Evolutionary conservation across 2,888 invertebrate genomes (phyloP).

Genomic region (Drosophila anceps): DNA sequence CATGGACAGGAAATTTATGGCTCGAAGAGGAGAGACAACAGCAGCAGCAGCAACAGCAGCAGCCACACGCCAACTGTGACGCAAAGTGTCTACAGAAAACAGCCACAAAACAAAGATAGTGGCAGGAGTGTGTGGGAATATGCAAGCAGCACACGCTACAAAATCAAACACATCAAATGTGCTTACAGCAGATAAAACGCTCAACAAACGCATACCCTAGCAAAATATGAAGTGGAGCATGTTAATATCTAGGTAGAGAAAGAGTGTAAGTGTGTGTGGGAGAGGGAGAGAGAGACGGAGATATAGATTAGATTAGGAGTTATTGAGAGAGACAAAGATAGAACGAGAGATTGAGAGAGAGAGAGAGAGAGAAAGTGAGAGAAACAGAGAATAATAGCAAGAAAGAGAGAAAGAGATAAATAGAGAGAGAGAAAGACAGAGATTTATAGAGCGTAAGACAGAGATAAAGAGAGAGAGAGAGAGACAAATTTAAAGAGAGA

Average conservation of each 20-base stretch:
- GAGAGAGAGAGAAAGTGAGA: neutral
- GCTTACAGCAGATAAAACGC: neutral
- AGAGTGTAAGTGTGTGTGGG: no score
- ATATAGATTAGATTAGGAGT: no score
- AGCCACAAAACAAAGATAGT: constrained; percentile 23
- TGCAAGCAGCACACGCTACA: constrained; percentile 13
- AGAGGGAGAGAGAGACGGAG: neutral
- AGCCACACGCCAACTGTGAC: constrained; percentile 49
- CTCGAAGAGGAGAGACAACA: constrained; percentile 54
- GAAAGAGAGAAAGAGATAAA: no score
- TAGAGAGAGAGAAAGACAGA: no score
- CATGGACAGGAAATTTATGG: constrained; percentile 75
- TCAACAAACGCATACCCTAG: neutral
- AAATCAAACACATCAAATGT: constrained; percentile 29
- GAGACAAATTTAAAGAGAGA: no score
- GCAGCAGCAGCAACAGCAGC: constrained; percentile 11
- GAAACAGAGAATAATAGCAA: neutral
- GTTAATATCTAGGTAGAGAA: neutral
- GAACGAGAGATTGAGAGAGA: neutral
- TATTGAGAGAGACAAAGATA: neutral
- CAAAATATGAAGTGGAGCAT: neutral
- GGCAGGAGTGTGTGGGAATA: constrained; percentile 30
- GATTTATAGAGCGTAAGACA: no score
- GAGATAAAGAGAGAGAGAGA: no score
- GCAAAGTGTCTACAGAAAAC: constrained; percentile 45